Percentiles rank a stretch among this genome's conserved stretches.
phyloP scores from a whole-genome alignment of 1,140 invertebrate genomes.

The Trichonephila clavipes region DNA sequence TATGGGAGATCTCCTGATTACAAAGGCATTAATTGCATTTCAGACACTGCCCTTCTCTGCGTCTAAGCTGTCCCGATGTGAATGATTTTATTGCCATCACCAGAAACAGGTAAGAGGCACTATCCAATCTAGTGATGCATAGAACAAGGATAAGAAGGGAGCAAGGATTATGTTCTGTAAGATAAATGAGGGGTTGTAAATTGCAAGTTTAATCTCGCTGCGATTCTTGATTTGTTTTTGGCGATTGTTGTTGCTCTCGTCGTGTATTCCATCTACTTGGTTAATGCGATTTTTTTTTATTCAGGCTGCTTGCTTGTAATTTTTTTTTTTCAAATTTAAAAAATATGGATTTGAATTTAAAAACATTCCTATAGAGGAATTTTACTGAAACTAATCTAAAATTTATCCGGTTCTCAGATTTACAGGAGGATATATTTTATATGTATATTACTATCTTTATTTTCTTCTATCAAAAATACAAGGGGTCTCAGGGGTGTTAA shows the following conservation, averaged over 20 bases:
- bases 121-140: slow-evolving; percentile 45
- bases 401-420: no score
- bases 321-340: no score
- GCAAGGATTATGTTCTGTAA: slow-evolving; percentile 53
- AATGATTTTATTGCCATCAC: slow-evolving; percentile 72
- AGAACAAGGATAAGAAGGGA: slow-evolving; percentile 1
- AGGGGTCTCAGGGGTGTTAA: no score
- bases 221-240: slow-evolving; percentile 18
- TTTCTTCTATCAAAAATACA: no score
- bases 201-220: slow-evolving; percentile 48
- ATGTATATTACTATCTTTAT: no score
- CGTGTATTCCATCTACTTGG: not conserved
- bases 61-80: slow-evolving; percentile 27
- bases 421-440: no score
- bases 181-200: slow-evolving; percentile 46
- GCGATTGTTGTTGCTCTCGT: not conserved
- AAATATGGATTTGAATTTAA: no score
- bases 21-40: slow-evolving; percentile 71
- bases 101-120: slow-evolving; percentile 33
- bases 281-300: not conserved
- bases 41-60: slow-evolving; percentile 16
- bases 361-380: no score
- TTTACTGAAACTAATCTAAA: no score
- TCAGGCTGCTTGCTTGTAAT: not conserved
- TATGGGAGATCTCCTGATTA: slow-evolving; percentile 67